Conservation (phyloP, 2,113 vertebrate species). For the Oryctolagus cuniculus region mOryCun1.1 NC_091438.1:96539501-96540000, state of each 20-base stretch:
- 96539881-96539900: background rate
- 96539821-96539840: background rate
- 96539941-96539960: constrained; percentile 28
- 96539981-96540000: background rate
- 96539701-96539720: background rate
- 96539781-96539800: background rate
- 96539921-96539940: background rate
- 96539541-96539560: constrained; percentile 3
- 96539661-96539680: background rate
- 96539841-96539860: background rate
- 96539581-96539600: background rate
- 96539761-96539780: background rate
- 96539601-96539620: background rate
- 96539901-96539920: background rate
- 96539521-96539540: background rate
- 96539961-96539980: background rate
- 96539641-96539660: background rate
- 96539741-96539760: background rate
- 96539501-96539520: background rate
- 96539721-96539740: background rate
- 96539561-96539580: background rate
- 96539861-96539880: background rate
- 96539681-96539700: background rate
- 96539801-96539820: background rate
- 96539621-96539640: background rate